Base-by-base conservation (phyloP, 2,113 vertebrate genomes). In the Erinaceus europaeus region DNA sequence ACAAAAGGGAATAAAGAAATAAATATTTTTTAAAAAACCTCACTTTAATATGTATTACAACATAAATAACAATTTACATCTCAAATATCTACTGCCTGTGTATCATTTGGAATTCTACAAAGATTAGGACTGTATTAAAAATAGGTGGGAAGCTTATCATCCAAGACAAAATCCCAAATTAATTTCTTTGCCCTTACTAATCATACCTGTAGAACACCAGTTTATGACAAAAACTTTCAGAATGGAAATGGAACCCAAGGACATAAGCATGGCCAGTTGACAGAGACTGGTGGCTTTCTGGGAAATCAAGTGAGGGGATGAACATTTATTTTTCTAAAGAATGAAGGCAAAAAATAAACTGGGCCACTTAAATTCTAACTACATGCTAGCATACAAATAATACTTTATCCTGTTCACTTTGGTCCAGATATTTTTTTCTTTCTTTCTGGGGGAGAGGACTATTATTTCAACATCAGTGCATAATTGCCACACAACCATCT, bases 291-390 rank as follows among this genome's bases (percentile, higher is more conserved):
- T n/a, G 72, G 29, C 25, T 75, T 86, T 78, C 27, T 61, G 32
- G n/a, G n/a, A n/a, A n/a, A 82, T 94, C 82, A 86, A 93, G 74
- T 46, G 44, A n/a, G n/a, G n/a, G n/a, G 27, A 55, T 40, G 27
- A 75, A 73, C 8, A 69, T 17, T 74, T 52, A 72, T 42, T 93
- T 87, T 50, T 68, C 72, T 55, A 91, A 89, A 44, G 27, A 84
- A 85, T 38, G 23, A 90, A 84, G 1, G 11, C 6, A 59, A 5
- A 83, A 77, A 82, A 46, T 50, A 61, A 88, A 53, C 52, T 53
- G 52, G 52, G 55, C 71, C 75, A 87, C 55, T 71, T 67, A 61
- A 74, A 40, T 50, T 42, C 65, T 40, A 64, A 75, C 83, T 42
- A 71, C 55, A 48, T 42, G 44, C 29, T 72, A 78, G 65, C 38